Conservation (phyloP, 2,888 invertebrate species). For the Euphydryas editha region DNA sequence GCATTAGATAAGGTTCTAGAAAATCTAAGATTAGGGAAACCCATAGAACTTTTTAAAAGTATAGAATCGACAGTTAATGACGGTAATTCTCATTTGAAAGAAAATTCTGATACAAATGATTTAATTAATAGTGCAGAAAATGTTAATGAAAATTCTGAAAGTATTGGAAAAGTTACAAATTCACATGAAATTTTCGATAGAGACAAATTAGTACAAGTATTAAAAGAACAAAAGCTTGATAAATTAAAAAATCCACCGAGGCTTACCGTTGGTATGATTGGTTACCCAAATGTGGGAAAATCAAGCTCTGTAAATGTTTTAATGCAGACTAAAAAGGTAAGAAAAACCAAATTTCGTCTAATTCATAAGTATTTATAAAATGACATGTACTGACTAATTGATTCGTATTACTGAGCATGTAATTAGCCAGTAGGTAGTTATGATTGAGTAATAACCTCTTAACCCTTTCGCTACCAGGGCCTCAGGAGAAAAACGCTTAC, state of each 20-base stretch:
- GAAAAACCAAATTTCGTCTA: neutral
- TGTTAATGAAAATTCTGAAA: conserved; percentile 35
- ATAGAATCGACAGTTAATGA: neutral
- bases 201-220: conserved; percentile 87
- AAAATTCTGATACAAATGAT: conserved; percentile 13
- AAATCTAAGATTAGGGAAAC: conserved; percentile 64
- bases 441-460: no score
- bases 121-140: conserved; percentile 24
- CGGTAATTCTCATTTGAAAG: conserved; percentile 24
- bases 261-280: conserved; percentile 96
- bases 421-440: no score
- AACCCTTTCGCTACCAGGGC: no score
- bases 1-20: conserved; percentile 74
- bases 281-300: conserved; percentile 99
- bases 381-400: no score
- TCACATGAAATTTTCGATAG: conserved; percentile 85
- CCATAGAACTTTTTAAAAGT: conserved; percentile 57
- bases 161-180: conserved; percentile 64
- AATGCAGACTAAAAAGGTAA: conserved; percentile 91
- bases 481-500: no score
- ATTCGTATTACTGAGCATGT: no score
- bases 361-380: no score
- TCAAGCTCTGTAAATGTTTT: conserved; percentile 99
- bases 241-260: conserved; percentile 78
- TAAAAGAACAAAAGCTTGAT: conserved; percentile 82